Base-by-base conservation (phyloP, 2,797 vertebrate genomes). In the Streptopelia turtur region DNA sequence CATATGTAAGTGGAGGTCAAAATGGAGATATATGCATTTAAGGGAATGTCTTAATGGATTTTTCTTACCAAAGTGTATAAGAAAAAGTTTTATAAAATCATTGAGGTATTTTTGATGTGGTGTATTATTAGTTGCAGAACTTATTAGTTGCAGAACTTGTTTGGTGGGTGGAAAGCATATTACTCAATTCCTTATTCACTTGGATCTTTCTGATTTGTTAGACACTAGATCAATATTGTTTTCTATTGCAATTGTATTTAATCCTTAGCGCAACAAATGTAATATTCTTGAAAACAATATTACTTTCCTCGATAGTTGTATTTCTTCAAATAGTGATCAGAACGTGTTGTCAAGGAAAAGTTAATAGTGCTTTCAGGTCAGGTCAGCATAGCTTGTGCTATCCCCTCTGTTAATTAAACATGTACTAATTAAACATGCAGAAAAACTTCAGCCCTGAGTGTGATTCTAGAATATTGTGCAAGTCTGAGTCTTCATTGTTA, bases 81-180 rank as follows among this genome's bases (percentile, higher is more conserved):
- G 35, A 72, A 90, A 70, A 83, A 68, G 35, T 24, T 71, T 17
- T 79, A 18, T 66, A 59, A 61, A 65, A 16, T 41, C 15, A 68
- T 68, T 8, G 13, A 56, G 21, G 10, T 66, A 25, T 83, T 94
- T 93, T 83, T 90, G 31, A 43, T 63, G 61, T 0, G 3, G 5
- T 41, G 4, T 70, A 50, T 5, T 47, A 11, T 43, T 74, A 61
- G 64, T 71, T 87, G 43, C 37, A 56, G 52, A 52, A 64, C 18
- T 45, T 0, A 0, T 76, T 74, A 60, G 64, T 71, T 86, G 43
- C 41, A 56, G 52, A 52, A 64, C 16, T 37, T 0, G 0, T 79
- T 59, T 89, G 30, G 15, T 61, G 27, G 45, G 24, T 7, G 5
- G 31, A 83, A 76, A 63, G 59, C 2, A 1, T 50, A 12, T 49